Conservation (phyloP, 2,797 vertebrate genomes). For the Hoplostethus mediterraneus region DNA sequence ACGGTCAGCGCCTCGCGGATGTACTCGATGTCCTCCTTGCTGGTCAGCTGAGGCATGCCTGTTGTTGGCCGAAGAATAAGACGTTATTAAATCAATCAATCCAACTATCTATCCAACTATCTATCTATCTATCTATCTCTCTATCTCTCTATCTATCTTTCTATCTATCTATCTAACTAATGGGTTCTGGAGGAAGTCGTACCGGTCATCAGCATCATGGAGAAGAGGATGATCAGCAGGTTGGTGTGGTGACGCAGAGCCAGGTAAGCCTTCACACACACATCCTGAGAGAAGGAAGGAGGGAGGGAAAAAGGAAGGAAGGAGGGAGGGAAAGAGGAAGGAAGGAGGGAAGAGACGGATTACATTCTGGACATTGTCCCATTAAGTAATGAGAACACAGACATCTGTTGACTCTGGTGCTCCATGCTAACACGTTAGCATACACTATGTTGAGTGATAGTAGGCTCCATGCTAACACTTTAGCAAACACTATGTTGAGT, state of each 20-base stretch:
- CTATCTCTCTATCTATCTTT: background rate
- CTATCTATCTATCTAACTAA: background rate
- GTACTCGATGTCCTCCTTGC: constrained; percentile 98
- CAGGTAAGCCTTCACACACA: constrained; percentile 96
- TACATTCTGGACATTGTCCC: no score
- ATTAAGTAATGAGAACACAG: no score
- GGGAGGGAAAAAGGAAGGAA: background rate
- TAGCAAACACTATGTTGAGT: no score
- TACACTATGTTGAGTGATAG: no score
- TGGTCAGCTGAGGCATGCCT: constrained; percentile 98
- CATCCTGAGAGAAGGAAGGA: constrained; percentile 80
- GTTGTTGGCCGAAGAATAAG: background rate
- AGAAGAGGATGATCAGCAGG: constrained; percentile 97
- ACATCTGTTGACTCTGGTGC: no score
- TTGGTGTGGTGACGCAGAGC: constrained; percentile 97
- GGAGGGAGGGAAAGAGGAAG: no score
- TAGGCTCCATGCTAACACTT: no score
- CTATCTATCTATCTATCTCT: background rate
- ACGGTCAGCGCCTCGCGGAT: constrained; percentile 96
- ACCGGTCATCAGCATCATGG: constrained; percentile 98
- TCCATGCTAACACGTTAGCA: no score
- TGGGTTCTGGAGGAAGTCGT: constrained; percentile 36
- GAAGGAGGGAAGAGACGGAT: constrained; percentile 27
- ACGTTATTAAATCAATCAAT: no score
- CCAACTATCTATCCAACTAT: background rate